These are phyloP conservation scores for Cataglyphis rosenhaueri DNA, from an alignment of 2,888 invertebrate species.

Conservation along the genomic window DNA sequence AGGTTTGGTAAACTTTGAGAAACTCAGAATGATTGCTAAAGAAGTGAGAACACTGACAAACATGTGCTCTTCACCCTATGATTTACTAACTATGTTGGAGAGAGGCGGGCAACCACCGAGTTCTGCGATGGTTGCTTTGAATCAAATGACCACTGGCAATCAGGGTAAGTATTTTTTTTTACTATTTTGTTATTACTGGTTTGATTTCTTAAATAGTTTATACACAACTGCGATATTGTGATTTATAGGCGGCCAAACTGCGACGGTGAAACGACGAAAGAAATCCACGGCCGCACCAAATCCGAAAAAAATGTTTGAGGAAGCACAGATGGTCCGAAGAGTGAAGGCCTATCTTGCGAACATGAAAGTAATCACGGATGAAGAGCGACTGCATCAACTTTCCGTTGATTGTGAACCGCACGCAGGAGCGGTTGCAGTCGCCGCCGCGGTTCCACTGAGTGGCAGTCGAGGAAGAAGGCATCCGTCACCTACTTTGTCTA, in stretches of 20 bases:
- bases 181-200: not conserved
- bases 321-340: conserved; percentile 98
- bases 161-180: conserved; percentile 78
- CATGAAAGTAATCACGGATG: conserved; percentile 96
- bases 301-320: conserved; percentile 99
- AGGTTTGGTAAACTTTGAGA: conserved; percentile 98
- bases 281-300: conserved; percentile 96
- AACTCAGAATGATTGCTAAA: conserved; percentile 98
- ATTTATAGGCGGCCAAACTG: conserved; percentile 88
- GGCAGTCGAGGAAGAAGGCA: conserved; percentile 91
- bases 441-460: conserved; percentile 87
- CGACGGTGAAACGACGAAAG: conserved; percentile 95
- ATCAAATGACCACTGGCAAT: conserved; percentile 93
- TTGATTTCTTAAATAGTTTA: not conserved
- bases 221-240: conserved; percentile 57
- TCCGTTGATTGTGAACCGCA: conserved; percentile 95
- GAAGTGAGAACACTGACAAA: conserved; percentile 96
- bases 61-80: conserved; percentile 98
- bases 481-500: conserved; percentile 97
- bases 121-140: conserved; percentile 94
- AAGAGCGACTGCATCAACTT: conserved; percentile 94
- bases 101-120: conserved; percentile 95
- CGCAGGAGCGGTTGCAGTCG: conserved; percentile 82
- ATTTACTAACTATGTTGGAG: conserved; percentile 94
- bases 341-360: conserved; percentile 98